phyloP scores from a whole-genome alignment of 2,888 invertebrate genomes.

The Oscheius onirici region DNA sequence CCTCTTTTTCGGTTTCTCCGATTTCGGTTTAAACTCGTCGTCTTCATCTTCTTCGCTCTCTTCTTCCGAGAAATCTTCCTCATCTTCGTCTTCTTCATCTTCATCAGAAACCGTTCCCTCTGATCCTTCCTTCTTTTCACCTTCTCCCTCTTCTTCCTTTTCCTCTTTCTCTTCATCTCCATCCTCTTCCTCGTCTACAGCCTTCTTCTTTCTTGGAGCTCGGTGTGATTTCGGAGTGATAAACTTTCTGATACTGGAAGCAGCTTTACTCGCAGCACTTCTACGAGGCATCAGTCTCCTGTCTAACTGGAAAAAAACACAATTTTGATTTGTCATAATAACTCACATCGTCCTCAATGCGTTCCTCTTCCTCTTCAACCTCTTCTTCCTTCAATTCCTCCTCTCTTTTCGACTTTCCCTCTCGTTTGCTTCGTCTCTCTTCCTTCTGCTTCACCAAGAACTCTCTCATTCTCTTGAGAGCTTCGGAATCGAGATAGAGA shows the following conservation, averaged over 20 bases:
- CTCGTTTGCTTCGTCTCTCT: conserved; percentile 32
- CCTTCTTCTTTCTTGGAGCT: conserved; percentile 17
- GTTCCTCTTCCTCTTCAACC: conserved; percentile 38
- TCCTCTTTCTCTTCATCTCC: conserved; percentile 62
- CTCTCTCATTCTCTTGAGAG: conserved; percentile 78
- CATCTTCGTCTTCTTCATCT: conserved; percentile 50
- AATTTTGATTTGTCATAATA: too few relatives aligned
- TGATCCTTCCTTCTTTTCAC: conserved; percentile 1
- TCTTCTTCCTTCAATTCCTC: conserved; percentile 35
- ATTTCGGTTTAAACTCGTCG: conserved; percentile 56
- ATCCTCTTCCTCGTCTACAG: conserved; percentile 67
- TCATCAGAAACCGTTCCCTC: conserved; percentile 10
- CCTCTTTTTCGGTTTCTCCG: conserved; percentile 36
- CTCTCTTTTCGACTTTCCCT: conserved; percentile 62
- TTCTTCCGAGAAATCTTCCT: conserved; percentile 60
- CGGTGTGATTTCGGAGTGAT: conserved; percentile 27
- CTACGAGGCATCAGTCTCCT: conserved; percentile 64
- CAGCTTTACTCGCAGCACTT: conserved; percentile 56
- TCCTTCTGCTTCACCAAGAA: conserved; percentile 75
- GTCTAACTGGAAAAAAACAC: conserved; percentile 43
- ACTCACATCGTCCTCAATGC: conserved; percentile 28
- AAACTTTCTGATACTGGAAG: conserved; percentile 48
- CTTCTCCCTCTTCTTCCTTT: conserved; percentile 72
- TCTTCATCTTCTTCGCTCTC: conserved; percentile 77
- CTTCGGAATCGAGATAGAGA: conserved; percentile 35